Percentiles rank a stretch among this genome's conserved stretches.
phyloP scores from a whole-genome alignment of 2,113 vertebrate genomes.

The Apteryx owenii region DNA sequence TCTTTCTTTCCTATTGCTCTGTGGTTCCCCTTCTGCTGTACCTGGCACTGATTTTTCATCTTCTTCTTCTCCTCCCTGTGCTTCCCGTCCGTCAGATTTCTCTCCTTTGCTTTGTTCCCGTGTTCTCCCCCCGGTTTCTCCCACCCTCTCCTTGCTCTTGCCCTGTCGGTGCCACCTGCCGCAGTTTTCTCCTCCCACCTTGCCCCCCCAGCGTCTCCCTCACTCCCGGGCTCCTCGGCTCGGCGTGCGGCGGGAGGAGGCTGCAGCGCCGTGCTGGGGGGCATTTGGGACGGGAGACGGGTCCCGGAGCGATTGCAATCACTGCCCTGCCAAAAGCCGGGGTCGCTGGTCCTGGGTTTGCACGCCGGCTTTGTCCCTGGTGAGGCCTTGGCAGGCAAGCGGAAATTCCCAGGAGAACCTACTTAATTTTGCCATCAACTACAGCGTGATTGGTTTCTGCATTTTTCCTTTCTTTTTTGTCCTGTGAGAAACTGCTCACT shows the following conservation, averaged over 20 bases:
- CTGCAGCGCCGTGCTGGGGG: background rate
- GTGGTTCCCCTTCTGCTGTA: background rate
- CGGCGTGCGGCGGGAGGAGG: background rate
- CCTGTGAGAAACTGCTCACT: constrained; percentile 37
- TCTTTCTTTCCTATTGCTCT: background rate
- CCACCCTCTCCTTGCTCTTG: too few species aligned
- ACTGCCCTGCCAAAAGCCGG: background rate
- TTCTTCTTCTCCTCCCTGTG: too few species aligned
- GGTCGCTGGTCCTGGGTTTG: background rate
- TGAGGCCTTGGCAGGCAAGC: background rate
- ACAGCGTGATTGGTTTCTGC: constrained; percentile 2
- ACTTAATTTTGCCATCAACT: background rate
- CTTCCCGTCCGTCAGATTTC: too few species aligned
- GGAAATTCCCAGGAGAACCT: background rate
- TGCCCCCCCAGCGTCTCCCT: background rate
- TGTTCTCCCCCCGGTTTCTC: too few species aligned
- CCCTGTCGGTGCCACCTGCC: too few species aligned
- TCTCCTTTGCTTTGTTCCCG: too few species aligned
- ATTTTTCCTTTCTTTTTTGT: background rate
- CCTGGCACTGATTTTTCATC: too few species aligned
- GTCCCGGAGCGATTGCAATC: background rate
- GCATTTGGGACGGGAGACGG: too few species aligned
- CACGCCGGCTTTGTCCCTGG: background rate
- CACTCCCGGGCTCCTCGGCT: rapidly evolving
- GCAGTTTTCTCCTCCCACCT: too few species aligned